These are phyloP conservation scores for Lepidothrix coronata DNA, from an alignment of 2,113 vertebrate genomes.

Conservation along the genomic window DNA sequence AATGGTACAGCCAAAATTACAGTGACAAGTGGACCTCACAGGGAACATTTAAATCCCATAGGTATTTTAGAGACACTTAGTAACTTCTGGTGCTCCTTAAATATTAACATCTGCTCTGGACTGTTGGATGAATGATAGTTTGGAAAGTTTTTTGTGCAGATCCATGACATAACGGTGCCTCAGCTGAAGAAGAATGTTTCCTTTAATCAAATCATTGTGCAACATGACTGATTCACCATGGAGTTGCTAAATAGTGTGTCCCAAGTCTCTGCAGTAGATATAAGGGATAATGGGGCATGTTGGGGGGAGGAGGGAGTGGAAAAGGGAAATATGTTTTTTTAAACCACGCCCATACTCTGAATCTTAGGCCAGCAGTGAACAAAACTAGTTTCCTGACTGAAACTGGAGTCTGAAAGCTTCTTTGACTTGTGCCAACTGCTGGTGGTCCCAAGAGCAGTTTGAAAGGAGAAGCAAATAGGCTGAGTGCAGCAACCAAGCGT, in stretches of 20 bases:
- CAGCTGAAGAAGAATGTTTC: slow-evolving; percentile 7
- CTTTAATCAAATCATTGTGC: slow-evolving; percentile 19
- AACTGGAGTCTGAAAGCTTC: background rate
- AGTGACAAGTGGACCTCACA: background rate
- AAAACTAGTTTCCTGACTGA: background rate
- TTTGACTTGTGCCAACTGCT: background rate
- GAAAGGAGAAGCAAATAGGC: background rate
- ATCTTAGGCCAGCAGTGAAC: background rate
- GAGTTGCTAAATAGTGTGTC: background rate
- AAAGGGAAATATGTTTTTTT: background rate
- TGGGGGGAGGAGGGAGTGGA: background rate
- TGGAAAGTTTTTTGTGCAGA: slow-evolving; percentile 14
- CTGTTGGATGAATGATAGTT: background rate
- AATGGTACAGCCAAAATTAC: background rate
- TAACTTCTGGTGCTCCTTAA: slow-evolving; percentile 47
- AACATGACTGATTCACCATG: background rate
- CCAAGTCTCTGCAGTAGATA: background rate
- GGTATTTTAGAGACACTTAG: slow-evolving; percentile 23
- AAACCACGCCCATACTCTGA: background rate
- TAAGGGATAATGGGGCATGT: background rate
- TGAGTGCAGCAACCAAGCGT: background rate
- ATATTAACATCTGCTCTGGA: slow-evolving; percentile 35
- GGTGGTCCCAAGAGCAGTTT: background rate
- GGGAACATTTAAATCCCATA: slow-evolving; percentile 7
- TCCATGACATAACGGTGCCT: background rate